A percentile compares a stretch with the other conserved stretches of the same genome.
phyloP scores from a whole-genome alignment of 2,113 vertebrate genomes.

The Scortum barcoo region DNA sequence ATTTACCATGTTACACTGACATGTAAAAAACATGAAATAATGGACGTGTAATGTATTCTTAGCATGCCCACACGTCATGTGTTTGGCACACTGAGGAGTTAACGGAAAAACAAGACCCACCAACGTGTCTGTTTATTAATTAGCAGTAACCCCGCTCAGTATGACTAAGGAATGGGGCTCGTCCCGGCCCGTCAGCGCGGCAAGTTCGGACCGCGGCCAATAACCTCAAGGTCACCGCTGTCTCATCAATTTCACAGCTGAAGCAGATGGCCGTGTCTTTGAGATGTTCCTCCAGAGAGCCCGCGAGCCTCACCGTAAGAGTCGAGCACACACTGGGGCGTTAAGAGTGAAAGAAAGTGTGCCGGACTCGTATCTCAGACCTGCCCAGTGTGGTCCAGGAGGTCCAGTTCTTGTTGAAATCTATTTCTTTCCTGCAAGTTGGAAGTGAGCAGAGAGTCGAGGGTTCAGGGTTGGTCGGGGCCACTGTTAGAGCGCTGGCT shows the following conservation, averaged over 20 bases:
- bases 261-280: constrained; percentile 66
- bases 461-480: constrained; percentile 34
- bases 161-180: constrained; percentile 30
- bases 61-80: constrained; percentile 21
- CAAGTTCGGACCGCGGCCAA: constrained; percentile 37
- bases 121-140: constrained; percentile 53
- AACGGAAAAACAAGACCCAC: neutral
- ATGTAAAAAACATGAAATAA: neutral
- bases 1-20: neutral
- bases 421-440: constrained; percentile 44
- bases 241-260: constrained; percentile 55
- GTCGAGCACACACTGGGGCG: constrained; percentile 3
- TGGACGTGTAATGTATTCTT: neutral
- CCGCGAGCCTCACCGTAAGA: constrained; percentile 11
- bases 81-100: constrained; percentile 6
- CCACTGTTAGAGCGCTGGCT: constrained; percentile 34
- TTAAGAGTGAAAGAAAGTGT: constrained; percentile 26
- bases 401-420: constrained; percentile 67
- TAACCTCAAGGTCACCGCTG: constrained; percentile 58
- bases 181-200: constrained; percentile 30
- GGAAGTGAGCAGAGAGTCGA: constrained; percentile 38
- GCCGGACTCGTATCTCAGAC: constrained; percentile 23
- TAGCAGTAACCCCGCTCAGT: constrained; percentile 19
- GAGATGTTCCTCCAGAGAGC: constrained; percentile 34
- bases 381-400: constrained; percentile 5